Percentiles rank a stretch among this genome's conserved stretches.
phyloP scores from a whole-genome alignment of 2,113 vertebrate species.

The Helogale parvula region DNA sequence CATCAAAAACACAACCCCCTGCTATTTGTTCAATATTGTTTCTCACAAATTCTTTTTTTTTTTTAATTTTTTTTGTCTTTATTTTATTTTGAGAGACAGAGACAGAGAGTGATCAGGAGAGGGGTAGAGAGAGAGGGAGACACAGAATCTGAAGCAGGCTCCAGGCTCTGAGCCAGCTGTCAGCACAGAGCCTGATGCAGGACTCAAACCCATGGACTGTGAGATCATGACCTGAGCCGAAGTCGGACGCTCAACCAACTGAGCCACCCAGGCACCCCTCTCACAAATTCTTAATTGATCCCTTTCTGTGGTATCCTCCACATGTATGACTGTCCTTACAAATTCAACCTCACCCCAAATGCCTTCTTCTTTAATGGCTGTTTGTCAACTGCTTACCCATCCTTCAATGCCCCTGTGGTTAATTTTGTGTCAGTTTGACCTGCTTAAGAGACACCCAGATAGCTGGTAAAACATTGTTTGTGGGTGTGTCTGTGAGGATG shows the following conservation, averaged over 20 bases:
- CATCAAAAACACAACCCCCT: not conserved
- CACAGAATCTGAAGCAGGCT: too few relatives aligned
- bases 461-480: not conserved
- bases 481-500: not conserved
- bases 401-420: not conserved
- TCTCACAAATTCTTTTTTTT: not conserved
- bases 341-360: not conserved
- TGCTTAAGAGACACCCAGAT: not conserved
- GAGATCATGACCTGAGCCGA: too few relatives aligned
- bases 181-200: too few relatives aligned
- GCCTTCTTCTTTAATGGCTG: not conserved
- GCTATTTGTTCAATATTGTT: not conserved
- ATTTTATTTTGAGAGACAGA: too few relatives aligned
- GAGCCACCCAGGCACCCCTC: too few relatives aligned
- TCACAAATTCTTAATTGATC: not conserved
- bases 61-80: too few relatives aligned
- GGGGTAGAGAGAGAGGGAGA: too few relatives aligned
- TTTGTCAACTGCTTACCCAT: not conserved
- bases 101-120: too few relatives aligned
- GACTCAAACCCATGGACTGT: too few relatives aligned
- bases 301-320: not conserved
- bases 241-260: too few relatives aligned
- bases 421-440: not conserved
- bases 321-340: not conserved
- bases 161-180: too few relatives aligned